Evolutionary conservation across 30 jellyfish, hydroid and myxozoan species (phyloP), one percentile per base, ranked within the genome.

Genomic region (Aurelia sp.): DNA sequence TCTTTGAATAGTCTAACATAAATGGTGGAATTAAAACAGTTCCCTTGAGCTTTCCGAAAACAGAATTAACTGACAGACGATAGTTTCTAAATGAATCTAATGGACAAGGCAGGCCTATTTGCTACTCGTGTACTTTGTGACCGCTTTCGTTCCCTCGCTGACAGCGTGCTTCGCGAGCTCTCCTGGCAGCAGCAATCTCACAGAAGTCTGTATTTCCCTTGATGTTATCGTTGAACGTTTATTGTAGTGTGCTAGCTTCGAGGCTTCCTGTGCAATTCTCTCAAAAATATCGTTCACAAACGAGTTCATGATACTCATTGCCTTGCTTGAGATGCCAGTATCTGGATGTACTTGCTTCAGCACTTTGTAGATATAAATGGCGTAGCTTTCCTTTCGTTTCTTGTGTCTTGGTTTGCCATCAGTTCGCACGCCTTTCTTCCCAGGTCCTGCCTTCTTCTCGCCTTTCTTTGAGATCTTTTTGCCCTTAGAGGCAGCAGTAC

Each of bases 91-190:
- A 4, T 50, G 21, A 50, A 35, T 66, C 1, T 50, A 11, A 1
- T 27, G 2, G 2, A 27, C 52, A 11, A 7, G 13, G n/a, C 40
- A n/a, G 62, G 23, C 62, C 71, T 75, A 87, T 62, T 78, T 93
- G 93, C 96, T 83, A 66, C 97, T 87, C 19, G 99, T 90, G 90
- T 78, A 96, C 65, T 96, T 96, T 57, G 98, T 96, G 21, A 96
- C 99, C 23, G 99, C 99, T 71, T 96, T 96, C 4, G 99, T 92
- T 16, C 98, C 98, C 76, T 92, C 98, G 55, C 97, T 86, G 4
- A 92, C 98, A 27, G 98, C 98, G 78, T 92, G 98, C 61, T 92
- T 92, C 0, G 98, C 98, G 22, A 92, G 93, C 31, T 92, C 98
- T 13, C 98, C 98, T 18, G 98, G 98, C 53, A 92, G 92, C 85